A percentile compares a stretch with the other conserved stretches of the same genome.
Conservation (phyloP, 1,140 invertebrate genomes). For the Drosophila sulfurigaster region DNA sequence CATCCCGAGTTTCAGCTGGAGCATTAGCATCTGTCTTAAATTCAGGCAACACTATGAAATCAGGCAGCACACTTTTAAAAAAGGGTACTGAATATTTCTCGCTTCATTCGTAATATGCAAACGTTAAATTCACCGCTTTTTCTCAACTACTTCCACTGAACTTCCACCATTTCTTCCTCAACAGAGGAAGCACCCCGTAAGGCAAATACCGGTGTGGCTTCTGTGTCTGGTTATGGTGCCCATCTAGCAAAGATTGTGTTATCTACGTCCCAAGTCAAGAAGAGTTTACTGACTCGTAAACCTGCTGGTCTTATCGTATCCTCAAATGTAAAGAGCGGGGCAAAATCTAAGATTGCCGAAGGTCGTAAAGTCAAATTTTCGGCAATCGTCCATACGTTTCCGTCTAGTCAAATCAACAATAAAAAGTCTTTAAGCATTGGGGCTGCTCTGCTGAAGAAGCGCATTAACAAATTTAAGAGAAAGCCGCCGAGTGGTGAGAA, state of each 20-base stretch:
- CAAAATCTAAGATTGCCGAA: constrained; percentile 3
- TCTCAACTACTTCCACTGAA: background rate
- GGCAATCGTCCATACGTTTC: constrained; percentile 53
- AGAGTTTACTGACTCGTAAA: constrained; percentile 57
- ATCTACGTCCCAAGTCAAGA: constrained; percentile 30
- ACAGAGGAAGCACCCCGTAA: constrained; percentile 24
- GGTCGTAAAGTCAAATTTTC: constrained; percentile 67
- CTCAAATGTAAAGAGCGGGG: constrained; percentile 6
- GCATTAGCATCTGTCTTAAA: constrained; percentile 1
- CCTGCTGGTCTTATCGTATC: constrained; percentile 19
- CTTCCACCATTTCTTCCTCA: constrained; percentile 34
- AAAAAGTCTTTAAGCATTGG: constrained; percentile 54
- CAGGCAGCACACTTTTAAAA: constrained; percentile 15
- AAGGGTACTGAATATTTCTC: constrained; percentile 68
- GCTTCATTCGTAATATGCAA: constrained; percentile 23
- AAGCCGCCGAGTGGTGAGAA: constrained; percentile 22
- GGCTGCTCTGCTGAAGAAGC: constrained; percentile 54
- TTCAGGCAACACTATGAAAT: background rate
- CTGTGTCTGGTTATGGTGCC: constrained; percentile 23
- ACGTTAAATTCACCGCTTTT: background rate
- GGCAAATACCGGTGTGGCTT: background rate
- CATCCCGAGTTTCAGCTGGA: constrained; percentile 18
- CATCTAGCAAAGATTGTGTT: constrained; percentile 29
- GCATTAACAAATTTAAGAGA: constrained; percentile 57
- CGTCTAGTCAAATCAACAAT: constrained; percentile 12